Conservation (phyloP, 2,797 vertebrate species). For the Agapornis canus region DNA sequence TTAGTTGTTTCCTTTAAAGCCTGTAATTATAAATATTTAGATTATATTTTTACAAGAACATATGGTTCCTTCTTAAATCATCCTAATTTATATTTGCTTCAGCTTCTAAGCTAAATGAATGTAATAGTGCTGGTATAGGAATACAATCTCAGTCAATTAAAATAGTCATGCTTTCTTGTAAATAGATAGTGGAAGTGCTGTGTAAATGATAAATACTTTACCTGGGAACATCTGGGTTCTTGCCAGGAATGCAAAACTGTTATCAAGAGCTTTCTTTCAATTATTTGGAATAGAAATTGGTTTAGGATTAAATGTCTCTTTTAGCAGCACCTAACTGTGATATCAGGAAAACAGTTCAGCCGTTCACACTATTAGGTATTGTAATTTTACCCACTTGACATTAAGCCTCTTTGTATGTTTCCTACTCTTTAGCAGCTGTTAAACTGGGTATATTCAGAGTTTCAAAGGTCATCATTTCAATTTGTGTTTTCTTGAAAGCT, state of each 20-base stretch:
- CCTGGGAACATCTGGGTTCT: neutral
- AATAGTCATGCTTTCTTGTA: neutral
- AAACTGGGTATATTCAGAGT: neutral
- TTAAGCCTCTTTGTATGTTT: constrained; percentile 30
- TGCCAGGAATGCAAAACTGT: neutral
- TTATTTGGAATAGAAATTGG: constrained; percentile 54
- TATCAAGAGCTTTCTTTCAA: constrained; percentile 43
- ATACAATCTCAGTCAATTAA: neutral
- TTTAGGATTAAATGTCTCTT: constrained; percentile 43
- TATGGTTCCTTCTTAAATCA: constrained; percentile 23
- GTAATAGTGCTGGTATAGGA: neutral
- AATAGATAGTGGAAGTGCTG: neutral
- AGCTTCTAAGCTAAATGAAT: neutral
- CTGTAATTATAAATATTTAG: neutral
- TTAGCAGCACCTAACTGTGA: constrained; percentile 9
- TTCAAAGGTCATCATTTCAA: constrained; percentile 39
- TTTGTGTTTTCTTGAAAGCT: constrained; percentile 10
- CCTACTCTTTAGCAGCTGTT: constrained; percentile 8
- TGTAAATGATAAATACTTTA: constrained; percentile 5
- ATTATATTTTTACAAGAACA: neutral
- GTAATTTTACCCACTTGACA: neutral
- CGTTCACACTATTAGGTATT: constrained; percentile 3
- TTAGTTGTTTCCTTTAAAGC: neutral
- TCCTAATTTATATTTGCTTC: neutral
- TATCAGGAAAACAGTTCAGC: neutral